phyloP scores from a whole-genome alignment of 2,888 invertebrate genomes.

The Nomada fabriciana region DNA sequence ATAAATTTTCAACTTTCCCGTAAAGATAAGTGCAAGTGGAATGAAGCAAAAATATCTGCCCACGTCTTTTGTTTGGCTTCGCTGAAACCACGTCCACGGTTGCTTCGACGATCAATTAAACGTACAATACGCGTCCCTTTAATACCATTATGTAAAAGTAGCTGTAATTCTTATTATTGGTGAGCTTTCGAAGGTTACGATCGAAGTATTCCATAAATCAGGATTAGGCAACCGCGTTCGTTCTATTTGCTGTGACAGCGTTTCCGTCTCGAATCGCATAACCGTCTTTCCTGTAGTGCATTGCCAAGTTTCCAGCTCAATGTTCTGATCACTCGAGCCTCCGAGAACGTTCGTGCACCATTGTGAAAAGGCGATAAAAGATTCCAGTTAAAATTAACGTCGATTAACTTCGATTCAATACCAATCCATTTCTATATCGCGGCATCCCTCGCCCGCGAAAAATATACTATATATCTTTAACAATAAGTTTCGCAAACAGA shows the following conservation, averaged over 20 bases:
- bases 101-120: not conserved
- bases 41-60: not conserved
- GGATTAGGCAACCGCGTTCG: conserved; percentile 16
- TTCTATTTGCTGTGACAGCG: conserved; percentile 7
- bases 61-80: not conserved
- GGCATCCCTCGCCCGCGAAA: no score
- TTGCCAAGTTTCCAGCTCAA: not conserved
- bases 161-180: not conserved
- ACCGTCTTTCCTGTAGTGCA: conserved; percentile 1
- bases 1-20: not conserved
- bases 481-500: not conserved
- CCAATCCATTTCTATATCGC: not conserved
- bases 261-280: conserved; percentile 7
- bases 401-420: not conserved
- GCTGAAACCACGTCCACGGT: not conserved
- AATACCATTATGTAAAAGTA: not conserved
- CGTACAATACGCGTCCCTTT: not conserved
- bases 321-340: no score
- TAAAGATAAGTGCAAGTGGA: not conserved
- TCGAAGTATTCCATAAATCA: not conserved
- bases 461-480: no score
- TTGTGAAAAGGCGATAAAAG: not conserved
- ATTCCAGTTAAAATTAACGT: not conserved
- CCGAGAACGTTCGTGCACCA: not conserved
- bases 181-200: not conserved